Percentiles rank a stretch among this genome's conserved stretches.
phyloP scores from a whole-genome alignment of 2,888 invertebrate genomes.

The Ctenicera cuprea region DNA sequence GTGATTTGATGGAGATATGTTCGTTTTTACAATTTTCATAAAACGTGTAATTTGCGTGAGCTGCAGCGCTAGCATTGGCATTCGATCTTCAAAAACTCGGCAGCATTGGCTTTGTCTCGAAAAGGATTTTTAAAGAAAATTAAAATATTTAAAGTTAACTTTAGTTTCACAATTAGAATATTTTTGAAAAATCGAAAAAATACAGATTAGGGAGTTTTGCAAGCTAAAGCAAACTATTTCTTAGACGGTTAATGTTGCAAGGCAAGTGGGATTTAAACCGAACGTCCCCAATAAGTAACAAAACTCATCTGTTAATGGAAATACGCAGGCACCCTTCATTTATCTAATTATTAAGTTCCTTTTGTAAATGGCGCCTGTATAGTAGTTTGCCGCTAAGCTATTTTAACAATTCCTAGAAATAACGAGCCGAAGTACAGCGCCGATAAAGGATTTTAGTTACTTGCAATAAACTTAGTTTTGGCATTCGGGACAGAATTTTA shows the following conservation, averaged over 20 bases:
- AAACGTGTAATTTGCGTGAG: too few relatives aligned
- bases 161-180: too few relatives aligned
- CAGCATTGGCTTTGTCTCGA: too few relatives aligned
- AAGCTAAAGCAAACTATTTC: too few relatives aligned
- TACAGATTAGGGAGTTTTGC: too few relatives aligned
- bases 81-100: too few relatives aligned
- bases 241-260: background rate
- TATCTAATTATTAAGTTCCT: conserved; percentile 17
- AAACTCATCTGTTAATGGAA: conserved; percentile 15
- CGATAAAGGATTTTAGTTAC: background rate
- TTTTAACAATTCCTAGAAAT: conserved; percentile 8
- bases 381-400: background rate
- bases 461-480: conserved; percentile 1
- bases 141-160: too few relatives aligned
- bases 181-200: too few relatives aligned
- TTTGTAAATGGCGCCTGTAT: background rate
- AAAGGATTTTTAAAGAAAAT: too few relatives aligned
- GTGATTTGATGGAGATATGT: too few relatives aligned
- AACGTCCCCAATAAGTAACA: conserved; percentile 9
- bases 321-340: conserved; percentile 10
- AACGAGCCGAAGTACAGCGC: background rate
- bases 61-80: too few relatives aligned
- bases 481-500: background rate
- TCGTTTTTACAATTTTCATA: too few relatives aligned
- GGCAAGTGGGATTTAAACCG: background rate